Evolutionary conservation across 2,113 vertebrate species (phyloP), one percentile per base, ranked within the genome.

Genomic region (Furnarius figulus): DNA sequence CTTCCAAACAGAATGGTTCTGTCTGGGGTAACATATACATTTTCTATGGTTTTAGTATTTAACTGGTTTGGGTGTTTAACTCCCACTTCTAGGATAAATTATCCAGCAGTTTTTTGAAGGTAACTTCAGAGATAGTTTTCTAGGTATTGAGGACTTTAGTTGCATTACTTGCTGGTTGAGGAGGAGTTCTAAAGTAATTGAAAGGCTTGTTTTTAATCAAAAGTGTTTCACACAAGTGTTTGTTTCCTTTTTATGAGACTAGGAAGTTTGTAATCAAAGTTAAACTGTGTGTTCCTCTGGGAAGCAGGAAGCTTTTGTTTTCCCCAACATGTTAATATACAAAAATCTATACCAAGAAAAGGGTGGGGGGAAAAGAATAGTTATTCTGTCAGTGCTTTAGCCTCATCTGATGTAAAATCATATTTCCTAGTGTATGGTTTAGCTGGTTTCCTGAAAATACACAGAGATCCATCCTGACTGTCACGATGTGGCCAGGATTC

Each of bases 401-500:
- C 37, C 15, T 86, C 18, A 21, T 44, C 33, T 42, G 27, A 28
- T 86, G 11, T 52, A 12, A 66, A 77, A 49, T 5, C 4, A 0
- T 16, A 11, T 42, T n/a, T 84, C 37, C 16, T 67, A 10, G 23
- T 24, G 28, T 21, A 11, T 37, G 14, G 6, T 83, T 56, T 56
- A 49, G 71, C 14, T 17, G 4, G 2, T 55, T 74, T 63, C 16
- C n/a, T 44, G 31, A 19, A 39, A 35, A 13, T 14, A 6, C 0
- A 0, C 7, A 31, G 42, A 47, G 25, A 12, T 12, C n/a, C n/a
- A 8, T 0, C 14, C 65, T 9, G 11, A 2, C 10, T 42, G 46
- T 10, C 20, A 1, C 1, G 11, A 11, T 9, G 3, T 2, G 24
- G 76, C 0, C 66, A 6, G 79, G 27, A 17, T 75, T 72, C 50